Evolutionary conservation across 2,797 vertebrate species (phyloP), one percentile per base, ranked within the genome.

Genomic region (Adelosebastes latens): DNA sequence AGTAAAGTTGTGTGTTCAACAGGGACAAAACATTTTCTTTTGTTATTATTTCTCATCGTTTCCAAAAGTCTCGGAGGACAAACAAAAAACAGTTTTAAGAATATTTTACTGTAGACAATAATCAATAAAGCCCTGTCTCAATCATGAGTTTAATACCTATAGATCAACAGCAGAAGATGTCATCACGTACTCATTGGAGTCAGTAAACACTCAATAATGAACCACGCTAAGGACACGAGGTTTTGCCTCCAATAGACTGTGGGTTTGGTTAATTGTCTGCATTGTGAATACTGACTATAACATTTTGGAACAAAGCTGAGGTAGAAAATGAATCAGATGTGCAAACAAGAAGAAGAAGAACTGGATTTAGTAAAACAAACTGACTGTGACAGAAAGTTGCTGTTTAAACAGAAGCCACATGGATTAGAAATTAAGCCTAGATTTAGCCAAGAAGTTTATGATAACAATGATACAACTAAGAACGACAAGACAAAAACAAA

Each of bases 361-460:
- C 36, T 12, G 29, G 63, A 77, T 64, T 73, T 53, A 31, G 27
- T 49, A n/a, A 53, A 78, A 77, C 36, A 75, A 79, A 72, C 42
- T 31, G 46, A 25, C 55, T 77, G 52, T 60, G 46, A 69, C 60
- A 77, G 18, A 86, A 55, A 63, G 25, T 31, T n/a, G 25, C 31
- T 25, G 56, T 61, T 77, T 60, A 39, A 79, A 69, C 36, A 56
- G 63, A 25, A 75, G 31, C 20, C 14, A 1, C 1, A 6, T 31
- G 5, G 39, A 81, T 72, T 60, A 8, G 63, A 68, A 32, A 55
- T 49, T 18, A 53, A 13, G 31, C 58, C n/a, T 52, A 12, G 4
- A 66, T 46, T 80, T 18, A 67, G 27, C 7, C 5, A 12, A n/a
- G 58, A 73, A 20, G 46, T 49, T 69, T 69, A 39, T 55, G 59